Conservation (phyloP, 2,797 vertebrate genomes). For the Aeoliscus strigatus region DNA sequence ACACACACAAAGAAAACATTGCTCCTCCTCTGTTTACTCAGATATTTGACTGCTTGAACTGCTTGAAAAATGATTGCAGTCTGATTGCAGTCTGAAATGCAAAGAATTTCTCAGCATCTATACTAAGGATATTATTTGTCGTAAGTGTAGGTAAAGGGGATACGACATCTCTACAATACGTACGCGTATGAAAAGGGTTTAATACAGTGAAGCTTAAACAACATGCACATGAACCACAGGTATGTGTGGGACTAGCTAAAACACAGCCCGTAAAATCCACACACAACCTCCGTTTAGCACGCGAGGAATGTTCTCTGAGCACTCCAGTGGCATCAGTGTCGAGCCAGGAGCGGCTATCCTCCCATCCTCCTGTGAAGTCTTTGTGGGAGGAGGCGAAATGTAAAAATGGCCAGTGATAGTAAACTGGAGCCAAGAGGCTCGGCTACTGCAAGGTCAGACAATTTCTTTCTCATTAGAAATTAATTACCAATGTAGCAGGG, state of each 20-base stretch:
- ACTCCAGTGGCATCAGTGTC: conserved; percentile 26
- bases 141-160: no score
- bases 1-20: no score
- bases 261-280: conserved; percentile 56
- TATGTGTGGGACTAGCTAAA: conserved; percentile 54
- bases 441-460: conserved; percentile 32
- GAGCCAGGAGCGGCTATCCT: conserved; percentile 37
- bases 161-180: no score
- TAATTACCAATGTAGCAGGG: conserved; percentile 46
- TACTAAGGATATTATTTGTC: no score
- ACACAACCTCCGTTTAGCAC: conserved; percentile 44
- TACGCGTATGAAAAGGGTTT: conserved; percentile 33
- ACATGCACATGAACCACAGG: conserved; percentile 42
- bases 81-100: no score
- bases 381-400: conserved; percentile 20
- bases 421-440: conserved; percentile 22
- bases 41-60: no score
- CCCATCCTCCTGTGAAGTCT: conserved; percentile 33
- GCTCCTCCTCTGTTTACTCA: no score
- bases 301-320: conserved; percentile 51
- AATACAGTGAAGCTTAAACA: conserved; percentile 30
- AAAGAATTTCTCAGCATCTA: no score
- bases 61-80: no score
- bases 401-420: conserved; percentile 15
- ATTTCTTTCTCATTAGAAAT: conserved; percentile 59